phyloP scores from a whole-genome alignment of 2,113 vertebrate genomes.

The Potamarius usumacintae region DNA sequence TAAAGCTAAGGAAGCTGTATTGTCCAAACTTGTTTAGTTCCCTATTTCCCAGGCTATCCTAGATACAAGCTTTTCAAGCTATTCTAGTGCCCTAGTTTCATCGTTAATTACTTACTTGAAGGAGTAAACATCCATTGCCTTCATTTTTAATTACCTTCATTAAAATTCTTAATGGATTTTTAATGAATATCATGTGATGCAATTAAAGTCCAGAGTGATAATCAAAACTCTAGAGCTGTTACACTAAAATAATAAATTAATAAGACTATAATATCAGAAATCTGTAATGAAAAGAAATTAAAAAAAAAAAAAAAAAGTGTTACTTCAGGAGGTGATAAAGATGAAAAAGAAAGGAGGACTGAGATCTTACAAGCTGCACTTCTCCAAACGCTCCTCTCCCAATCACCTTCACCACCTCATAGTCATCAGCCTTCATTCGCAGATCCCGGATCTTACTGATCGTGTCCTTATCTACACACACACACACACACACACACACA shows the following conservation, averaged over 20 bases:
- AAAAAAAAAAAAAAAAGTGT: neutral
- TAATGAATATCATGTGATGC: neutral
- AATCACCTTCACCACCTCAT: constrained; percentile 98
- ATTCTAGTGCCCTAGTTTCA: too few species aligned
- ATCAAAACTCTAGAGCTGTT: neutral
- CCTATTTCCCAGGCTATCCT: neutral
- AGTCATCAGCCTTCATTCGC: constrained; percentile 98
- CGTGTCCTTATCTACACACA: constrained; percentile 87
- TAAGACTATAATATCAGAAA: neutral
- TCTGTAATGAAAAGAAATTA: neutral
- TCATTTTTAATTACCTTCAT: too few species aligned
- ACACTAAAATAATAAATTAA: neutral
- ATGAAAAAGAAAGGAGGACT: neutral
- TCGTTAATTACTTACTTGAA: neutral
- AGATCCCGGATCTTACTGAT: constrained; percentile 95
- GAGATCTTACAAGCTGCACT: constrained; percentile 88
- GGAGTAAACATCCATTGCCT: neutral
- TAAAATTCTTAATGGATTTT: neutral
- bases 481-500: constrained; percentile 37
- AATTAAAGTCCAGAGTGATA: neutral
- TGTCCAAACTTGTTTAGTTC: neutral
- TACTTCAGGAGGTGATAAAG: neutral
- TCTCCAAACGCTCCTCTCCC: constrained; percentile 98
- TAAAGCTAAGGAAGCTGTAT: neutral
- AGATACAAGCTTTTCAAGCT: neutral